Conservation (phyloP, 2,888 invertebrate genomes). For the Rotaria macrura region DNA sequence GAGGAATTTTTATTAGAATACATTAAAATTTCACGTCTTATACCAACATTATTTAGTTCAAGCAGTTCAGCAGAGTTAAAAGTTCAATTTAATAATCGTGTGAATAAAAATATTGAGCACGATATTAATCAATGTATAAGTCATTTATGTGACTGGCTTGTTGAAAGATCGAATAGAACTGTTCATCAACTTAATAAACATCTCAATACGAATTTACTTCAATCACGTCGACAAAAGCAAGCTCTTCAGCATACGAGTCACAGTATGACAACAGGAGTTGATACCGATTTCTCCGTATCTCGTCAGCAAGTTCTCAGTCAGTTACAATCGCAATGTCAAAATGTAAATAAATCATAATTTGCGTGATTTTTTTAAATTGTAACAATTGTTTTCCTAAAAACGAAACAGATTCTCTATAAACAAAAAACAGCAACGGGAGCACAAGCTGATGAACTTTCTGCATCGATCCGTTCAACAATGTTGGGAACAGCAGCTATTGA, state of each 20-base stretch:
- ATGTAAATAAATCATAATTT: neutral
- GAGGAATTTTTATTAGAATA: constrained; percentile 1
- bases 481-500: neutral
- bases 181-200: constrained; percentile 10
- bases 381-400: neutral
- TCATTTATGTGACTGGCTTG: neutral
- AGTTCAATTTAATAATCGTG: constrained; percentile 5
- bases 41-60: neutral
- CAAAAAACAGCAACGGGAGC: neutral
- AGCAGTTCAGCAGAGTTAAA: neutral
- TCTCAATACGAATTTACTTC: neutral
- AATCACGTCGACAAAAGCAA: neutral
- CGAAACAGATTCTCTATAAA: neutral
- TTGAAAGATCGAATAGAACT: neutral
- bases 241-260: neutral
- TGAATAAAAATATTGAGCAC: constrained; percentile 6
- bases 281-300: neutral
- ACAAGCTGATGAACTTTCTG: neutral
- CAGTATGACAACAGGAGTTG: neutral
- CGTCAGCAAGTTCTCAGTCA: constrained; percentile 1
- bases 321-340: constrained; percentile 4
- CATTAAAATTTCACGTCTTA: neutral
- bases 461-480: neutral
- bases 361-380: neutral
- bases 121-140: neutral